Evolutionary conservation across 2,797 vertebrate species (phyloP).

Genomic region (Manis pentadactyla): DNA sequence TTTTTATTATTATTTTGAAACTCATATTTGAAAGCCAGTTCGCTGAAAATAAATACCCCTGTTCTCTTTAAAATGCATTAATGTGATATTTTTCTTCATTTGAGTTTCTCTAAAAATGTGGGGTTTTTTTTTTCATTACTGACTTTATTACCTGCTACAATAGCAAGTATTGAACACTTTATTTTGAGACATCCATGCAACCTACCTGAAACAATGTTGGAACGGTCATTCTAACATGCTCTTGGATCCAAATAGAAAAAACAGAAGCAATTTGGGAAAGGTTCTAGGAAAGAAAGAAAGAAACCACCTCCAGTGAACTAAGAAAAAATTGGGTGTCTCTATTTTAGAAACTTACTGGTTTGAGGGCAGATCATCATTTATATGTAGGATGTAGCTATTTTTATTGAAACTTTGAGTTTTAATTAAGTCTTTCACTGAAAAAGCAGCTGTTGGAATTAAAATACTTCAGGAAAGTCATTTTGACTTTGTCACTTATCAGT

Average conservation of each 20-base stretch:
- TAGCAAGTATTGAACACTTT: background rate
- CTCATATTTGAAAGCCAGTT: background rate
- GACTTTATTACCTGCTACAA: background rate
- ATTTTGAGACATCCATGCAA: background rate
- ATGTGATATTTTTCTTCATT: background rate
- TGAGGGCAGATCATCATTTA: background rate
- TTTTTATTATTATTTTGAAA: background rate
- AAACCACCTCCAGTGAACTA: background rate
- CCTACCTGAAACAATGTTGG: background rate
- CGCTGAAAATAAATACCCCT: background rate
- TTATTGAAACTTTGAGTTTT: background rate
- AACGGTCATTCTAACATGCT: background rate
- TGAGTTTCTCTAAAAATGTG: background rate
- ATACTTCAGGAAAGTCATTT: constrained; percentile 13
- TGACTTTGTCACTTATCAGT: background rate
- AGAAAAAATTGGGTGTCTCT: background rate
- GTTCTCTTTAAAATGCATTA: background rate
- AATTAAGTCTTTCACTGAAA: background rate
- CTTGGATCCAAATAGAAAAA: background rate
- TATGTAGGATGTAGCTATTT: background rate
- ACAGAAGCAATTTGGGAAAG: background rate
- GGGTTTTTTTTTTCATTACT: background rate
- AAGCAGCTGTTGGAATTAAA: constrained; percentile 16
- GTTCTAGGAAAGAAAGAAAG: background rate
- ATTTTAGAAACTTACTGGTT: background rate